A percentile compares a stretch with the other conserved stretches of the same genome.
Conservation (phyloP, 2,888 invertebrate species). For the Odontocerum albicorne region DNA sequence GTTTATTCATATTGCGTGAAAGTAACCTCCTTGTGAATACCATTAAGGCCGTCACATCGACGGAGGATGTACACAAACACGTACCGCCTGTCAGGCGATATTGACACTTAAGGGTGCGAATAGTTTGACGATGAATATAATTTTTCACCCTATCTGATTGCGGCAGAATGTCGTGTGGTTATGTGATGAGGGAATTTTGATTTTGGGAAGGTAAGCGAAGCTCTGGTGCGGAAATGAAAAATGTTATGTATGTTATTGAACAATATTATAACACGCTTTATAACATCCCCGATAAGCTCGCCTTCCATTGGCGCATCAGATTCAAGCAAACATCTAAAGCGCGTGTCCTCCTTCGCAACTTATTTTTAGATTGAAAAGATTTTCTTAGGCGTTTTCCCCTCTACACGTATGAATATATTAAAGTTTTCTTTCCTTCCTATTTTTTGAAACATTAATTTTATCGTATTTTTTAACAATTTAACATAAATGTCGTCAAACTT, state of each 20-base stretch:
- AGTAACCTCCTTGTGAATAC: constrained; percentile 27
- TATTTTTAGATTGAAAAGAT: no score
- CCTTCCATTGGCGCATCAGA: neutral
- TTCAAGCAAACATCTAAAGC: no score
- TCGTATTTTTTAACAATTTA: no score
- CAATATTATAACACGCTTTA: neutral
- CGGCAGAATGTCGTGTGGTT: constrained; percentile 7
- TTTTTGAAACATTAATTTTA: no score
- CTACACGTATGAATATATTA: no score
- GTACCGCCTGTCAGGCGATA: constrained; percentile 19
- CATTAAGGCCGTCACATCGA: constrained; percentile 12
- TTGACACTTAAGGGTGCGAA: constrained; percentile 14
- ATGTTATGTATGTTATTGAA: constrained; percentile 13
- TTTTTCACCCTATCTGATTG: constrained; percentile 18
- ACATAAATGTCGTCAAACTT: no score
- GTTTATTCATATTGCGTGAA: constrained; percentile 36
- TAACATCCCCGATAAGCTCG: neutral
- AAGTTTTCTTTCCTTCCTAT: no score
- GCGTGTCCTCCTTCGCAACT: no score
- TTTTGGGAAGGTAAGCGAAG: neutral
- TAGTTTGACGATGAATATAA: constrained; percentile 24
- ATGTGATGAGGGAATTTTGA: constrained; percentile 5
- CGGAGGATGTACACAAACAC: constrained; percentile 10
- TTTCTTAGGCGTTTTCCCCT: no score
- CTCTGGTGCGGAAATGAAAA: constrained; percentile 15